Base-by-base conservation (phyloP, 2,888 invertebrate species). In the Hipparchia semele region DNA sequence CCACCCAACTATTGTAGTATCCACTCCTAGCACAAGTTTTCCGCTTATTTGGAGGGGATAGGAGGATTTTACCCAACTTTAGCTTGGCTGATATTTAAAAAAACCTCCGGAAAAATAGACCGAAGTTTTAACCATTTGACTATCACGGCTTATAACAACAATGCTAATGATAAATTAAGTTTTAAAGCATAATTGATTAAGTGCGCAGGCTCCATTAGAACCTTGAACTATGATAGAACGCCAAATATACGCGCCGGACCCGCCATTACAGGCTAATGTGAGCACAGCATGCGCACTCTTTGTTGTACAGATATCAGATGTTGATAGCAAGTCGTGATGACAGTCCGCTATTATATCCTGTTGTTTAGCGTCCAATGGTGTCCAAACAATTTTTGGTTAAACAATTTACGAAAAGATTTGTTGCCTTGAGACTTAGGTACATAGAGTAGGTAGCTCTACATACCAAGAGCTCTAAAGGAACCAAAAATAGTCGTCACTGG, bases 161-260 rank as follows among this genome's bases (percentile, higher is more conserved):
- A 39, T 39, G 49, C 1, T 33, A 59, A 60, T 54, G 51, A 59
- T 66, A 45, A 66, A 56, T 65, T 58, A 45, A 60, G 66, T 53
- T 49, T 45, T 66, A 66, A 65, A 51, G 45, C 56, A 68, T 45
- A 64, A 39, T 59, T 68, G 59, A 68, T 59, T 12, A 62, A 46
- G 53, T 73, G 73, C 61, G 54, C 45, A 71, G 56, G 67, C 66
- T 49, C 67, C 75, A 74, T 81, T 80, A 82, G 72, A 80, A 73
- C 89, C 90, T 89, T 91, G 92, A 91, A 90, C 90, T 91, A 85
- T 90, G 87, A 84, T 86, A 84, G 60, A 72, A 54, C 64, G 82
- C 84, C 85, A 86, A 90, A 89, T 87, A 89, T 87, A 85, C 80
- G 84, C 77, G 79, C 82, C 79, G 83, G 87, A 87, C 87, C 88